Evolutionary conservation across 2,113 vertebrate species (phyloP).

Genomic region (Psettodes erumei): DNA sequence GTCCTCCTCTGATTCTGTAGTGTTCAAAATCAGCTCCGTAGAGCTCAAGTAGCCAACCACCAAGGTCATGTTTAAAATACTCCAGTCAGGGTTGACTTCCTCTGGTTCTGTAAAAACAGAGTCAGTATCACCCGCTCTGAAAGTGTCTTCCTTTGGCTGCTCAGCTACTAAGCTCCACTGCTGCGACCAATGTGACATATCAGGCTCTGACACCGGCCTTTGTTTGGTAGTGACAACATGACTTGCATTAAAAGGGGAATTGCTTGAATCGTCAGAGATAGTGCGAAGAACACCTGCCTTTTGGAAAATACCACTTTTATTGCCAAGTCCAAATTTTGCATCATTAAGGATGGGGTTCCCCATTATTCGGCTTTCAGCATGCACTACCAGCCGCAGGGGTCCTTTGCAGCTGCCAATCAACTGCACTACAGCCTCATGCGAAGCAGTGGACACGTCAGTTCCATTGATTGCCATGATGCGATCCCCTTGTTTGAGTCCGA

Average conservation of each 20-base stretch:
- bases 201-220: slow-evolving; percentile 87
- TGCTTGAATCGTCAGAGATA: slow-evolving; percentile 86
- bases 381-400: slow-evolving; percentile 88
- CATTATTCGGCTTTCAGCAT: slow-evolving; percentile 75
- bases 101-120: slow-evolving; percentile 82
- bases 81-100: slow-evolving; percentile 86
- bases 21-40: slow-evolving; percentile 89
- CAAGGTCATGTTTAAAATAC: slow-evolving; percentile 91
- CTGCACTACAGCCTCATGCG: slow-evolving; percentile 92
- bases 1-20: slow-evolving; percentile 85
- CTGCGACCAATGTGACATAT: slow-evolving; percentile 80
- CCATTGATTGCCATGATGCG: slow-evolving; percentile 90
- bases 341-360: slow-evolving; percentile 88
- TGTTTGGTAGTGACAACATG: slow-evolving; percentile 75
- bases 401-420: slow-evolving; percentile 90
- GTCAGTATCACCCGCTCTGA: slow-evolving; percentile 73
- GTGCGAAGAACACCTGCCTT: slow-evolving; percentile 89
- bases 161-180: slow-evolving; percentile 64
- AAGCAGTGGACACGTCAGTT: slow-evolving; percentile 87
- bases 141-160: slow-evolving; percentile 76
- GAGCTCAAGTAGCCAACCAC: slow-evolving; percentile 95
- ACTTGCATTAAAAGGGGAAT: slow-evolving; percentile 66
- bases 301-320: slow-evolving; percentile 83
- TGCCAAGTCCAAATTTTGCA: slow-evolving; percentile 82
- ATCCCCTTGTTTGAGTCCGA: slow-evolving; percentile 92